Evolutionary conservation across 1,140 invertebrate genomes (phyloP), one percentile per base, ranked within the genome.

Genomic region (Asobara japonica): DNA sequence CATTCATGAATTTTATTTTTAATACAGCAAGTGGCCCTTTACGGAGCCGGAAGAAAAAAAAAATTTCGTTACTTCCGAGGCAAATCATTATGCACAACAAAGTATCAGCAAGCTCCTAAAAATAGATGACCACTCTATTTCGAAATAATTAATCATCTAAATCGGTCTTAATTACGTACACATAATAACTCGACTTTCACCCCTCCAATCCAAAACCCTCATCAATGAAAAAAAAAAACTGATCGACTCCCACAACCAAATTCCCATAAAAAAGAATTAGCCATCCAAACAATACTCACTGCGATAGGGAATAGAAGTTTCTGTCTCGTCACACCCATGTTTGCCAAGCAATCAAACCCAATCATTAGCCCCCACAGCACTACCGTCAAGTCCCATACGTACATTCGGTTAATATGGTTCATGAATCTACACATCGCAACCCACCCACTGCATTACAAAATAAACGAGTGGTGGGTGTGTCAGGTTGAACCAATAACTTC

Each of bases 311-410:
- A 16, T 16, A 62, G 60, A 62, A 62, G 18, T 62, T 62, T 30
- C 60, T 3, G 29, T 31, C 77, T 73, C 73, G 85, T 69, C 85
- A 83, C 83, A 80, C 86, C 86, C 75, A 87, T 87, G 74, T 87
- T 87, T 87, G 82, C 78, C 79, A 75, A 86, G 81, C 86, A 87
- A 87, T 87, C 85, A 87, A 87, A 82, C 82, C 77, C 78, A 87
- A 86, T 87, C 83, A 87, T 87, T 87, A 86, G 83, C 84, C 80
- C n/a, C 72, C 78, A 56, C 51, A 56, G n/a, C 6, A 25, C 51
- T 18, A 51, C n/a, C 45, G 45, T 18, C 20, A 51, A 51, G 45
- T 51, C 45, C n/a, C 51, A 56, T 25, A 20, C 51, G 22, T 56
- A 56, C 51, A 56, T 27, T 56, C 20, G 51, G 18, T 25, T 56